These are phyloP conservation scores for Sula dactylatra DNA, from an alignment of 2,113 vertebrate genomes.

Conservation along the genomic window DNA sequence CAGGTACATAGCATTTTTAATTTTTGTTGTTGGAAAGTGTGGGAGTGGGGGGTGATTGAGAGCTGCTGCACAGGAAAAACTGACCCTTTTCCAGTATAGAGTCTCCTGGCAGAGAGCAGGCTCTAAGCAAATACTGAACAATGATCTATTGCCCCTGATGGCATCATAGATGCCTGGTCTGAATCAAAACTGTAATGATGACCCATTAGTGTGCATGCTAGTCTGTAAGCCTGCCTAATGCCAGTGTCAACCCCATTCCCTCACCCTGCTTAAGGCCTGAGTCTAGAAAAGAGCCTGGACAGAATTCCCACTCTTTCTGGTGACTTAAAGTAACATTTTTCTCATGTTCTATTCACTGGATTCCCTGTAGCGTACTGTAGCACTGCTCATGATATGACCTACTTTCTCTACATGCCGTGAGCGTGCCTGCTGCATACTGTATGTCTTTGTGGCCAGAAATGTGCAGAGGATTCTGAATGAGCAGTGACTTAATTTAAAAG, in stretches of 20 bases:
- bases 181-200: not conserved
- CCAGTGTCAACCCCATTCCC: conserved; percentile 7
- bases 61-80: not conserved
- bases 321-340: conserved; percentile 28
- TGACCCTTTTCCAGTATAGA: not conserved
- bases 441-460: conserved; percentile 54
- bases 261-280: not conserved
- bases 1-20: not conserved
- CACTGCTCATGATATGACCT: conserved; percentile 36
- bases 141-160: conserved; percentile 1
- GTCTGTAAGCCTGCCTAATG: not conserved
- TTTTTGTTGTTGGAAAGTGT: not conserved
- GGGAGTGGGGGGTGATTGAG: not conserved
- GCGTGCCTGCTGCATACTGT: conserved; percentile 31
- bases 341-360: conserved; percentile 9
- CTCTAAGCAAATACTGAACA: not conserved
- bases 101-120: not conserved
- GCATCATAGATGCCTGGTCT: not conserved
- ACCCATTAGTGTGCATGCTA: not conserved
- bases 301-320: conserved; percentile 23
- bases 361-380: not conserved
- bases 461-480: conserved; percentile 45
- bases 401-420: conserved; percentile 16
- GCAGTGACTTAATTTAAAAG: conserved; percentile 46
- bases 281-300: not conserved